Evolutionary conservation across 2,888 invertebrate species (phyloP).

Genomic region (Tuberolachnus salignus): DNA sequence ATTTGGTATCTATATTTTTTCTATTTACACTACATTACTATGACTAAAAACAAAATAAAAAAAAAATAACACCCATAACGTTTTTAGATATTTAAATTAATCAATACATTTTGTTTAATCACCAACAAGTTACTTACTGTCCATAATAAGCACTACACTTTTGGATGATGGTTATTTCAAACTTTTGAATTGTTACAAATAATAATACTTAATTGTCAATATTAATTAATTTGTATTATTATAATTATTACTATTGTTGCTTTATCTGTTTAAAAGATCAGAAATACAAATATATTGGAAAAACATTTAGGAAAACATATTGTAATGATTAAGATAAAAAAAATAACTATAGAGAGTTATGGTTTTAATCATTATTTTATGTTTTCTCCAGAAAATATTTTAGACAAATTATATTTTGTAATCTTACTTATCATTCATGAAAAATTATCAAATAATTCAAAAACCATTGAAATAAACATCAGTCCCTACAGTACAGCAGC

Average conservation of each 20-base stretch:
- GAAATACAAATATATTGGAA: background rate
- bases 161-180: background rate
- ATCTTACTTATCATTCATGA: too few relatives aligned
- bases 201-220: background rate
- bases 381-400: too few relatives aligned
- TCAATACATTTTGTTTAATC: conserved; percentile 11
- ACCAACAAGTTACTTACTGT: background rate
- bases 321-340: background rate
- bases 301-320: background rate
- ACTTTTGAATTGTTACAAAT: background rate
- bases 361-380: too few relatives aligned
- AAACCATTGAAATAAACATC: background rate
- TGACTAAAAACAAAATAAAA: background rate
- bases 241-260: too few relatives aligned
- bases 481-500: background rate
- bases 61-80: background rate
- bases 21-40: background rate
- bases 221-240: too few relatives aligned
- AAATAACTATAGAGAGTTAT: background rate
- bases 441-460: too few relatives aligned
- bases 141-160: background rate
- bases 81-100: background rate
- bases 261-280: too few relatives aligned
- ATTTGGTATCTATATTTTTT: background rate
- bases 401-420: too few relatives aligned